Percentiles rank a stretch among this genome's conserved stretches.
These are phyloP conservation scores for Syngnathus acus DNA, from an alignment of 2,797 vertebrate species.

Conservation along the genomic window DNA sequence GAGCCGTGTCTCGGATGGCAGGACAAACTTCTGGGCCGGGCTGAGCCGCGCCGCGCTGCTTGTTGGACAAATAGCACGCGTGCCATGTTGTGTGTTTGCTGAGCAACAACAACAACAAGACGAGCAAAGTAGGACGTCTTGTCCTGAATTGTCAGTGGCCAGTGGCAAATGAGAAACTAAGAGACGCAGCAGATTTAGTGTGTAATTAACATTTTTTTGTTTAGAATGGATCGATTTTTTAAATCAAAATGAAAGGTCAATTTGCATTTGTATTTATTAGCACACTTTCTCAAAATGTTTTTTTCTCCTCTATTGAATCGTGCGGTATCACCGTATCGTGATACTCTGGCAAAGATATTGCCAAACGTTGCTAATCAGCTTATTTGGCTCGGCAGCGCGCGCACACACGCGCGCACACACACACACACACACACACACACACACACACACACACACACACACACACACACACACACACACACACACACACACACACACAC, in stretches of 20 bases:
- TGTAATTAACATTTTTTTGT: too few species aligned
- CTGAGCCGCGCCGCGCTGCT: background rate
- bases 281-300: too few species aligned
- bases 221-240: too few species aligned
- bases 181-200: background rate
- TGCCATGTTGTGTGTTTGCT: background rate
- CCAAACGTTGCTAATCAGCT: background rate
- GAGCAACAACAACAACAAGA: background rate
- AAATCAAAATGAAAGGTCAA: too few species aligned
- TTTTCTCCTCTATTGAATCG: background rate
- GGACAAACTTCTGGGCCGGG: conserved; percentile 20
- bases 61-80: conserved; percentile 29
- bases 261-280: background rate
- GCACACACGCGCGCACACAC: background rate
- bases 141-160: background rate
- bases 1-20: conserved; percentile 19
- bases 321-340: background rate
- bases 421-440: background rate
- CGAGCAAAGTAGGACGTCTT: background rate
- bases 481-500: background rate
- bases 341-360: background rate
- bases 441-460: background rate
- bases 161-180: background rate
- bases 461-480: background rate
- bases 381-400: background rate